Evolutionary conservation across 2,888 invertebrate species (phyloP), one percentile per base, ranked within the genome.

Genomic region (Buathra laborator): DNA sequence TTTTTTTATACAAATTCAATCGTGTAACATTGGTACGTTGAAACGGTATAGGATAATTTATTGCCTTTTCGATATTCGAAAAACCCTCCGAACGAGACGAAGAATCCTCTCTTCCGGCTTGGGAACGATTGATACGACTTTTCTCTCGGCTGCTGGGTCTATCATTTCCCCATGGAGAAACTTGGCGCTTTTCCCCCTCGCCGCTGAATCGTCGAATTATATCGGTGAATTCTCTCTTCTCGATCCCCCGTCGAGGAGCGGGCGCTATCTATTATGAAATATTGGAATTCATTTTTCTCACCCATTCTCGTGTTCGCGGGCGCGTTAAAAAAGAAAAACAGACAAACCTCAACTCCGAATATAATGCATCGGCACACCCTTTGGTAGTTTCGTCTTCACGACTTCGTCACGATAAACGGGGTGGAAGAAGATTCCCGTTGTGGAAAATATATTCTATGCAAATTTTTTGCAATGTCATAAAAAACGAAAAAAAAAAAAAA

Each of bases 181-280:
- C 48, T 46, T 56, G 10, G 24, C 56, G 4, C 24, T 56, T 37
- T 37, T 37, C 14, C 71, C 53, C 71, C 56, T 43, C 71, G 32
- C 62, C 19, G 4, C 64, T 72, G 72, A 68, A 80, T 68, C 67
- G 72, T 76, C 80, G 77, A 84, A 81, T 84, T 84, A 81, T 84
- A 81, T 56, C 76, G 32, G 14, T 44, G 32, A 51, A 75, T 48
- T 32, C 24, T 24, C 32, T 64, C 29, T 24, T 66, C 37, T 43
- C 14, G 16, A 9, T 66, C 12, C 43, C 43, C 7, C 37, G 10
- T 14, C 53, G 14, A 7, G 44, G 12, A 48, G 3, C 56, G 24
- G 43, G 14, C 53, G 6, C 4, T 37, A 43, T 51, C 16, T 64
- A 46, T 77, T 77, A 77, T 81, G 81, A 84, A 84, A 74, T 81